Evolutionary conservation across 2,888 invertebrate species (phyloP).

Genomic region (Leucophenga montana): DNA sequence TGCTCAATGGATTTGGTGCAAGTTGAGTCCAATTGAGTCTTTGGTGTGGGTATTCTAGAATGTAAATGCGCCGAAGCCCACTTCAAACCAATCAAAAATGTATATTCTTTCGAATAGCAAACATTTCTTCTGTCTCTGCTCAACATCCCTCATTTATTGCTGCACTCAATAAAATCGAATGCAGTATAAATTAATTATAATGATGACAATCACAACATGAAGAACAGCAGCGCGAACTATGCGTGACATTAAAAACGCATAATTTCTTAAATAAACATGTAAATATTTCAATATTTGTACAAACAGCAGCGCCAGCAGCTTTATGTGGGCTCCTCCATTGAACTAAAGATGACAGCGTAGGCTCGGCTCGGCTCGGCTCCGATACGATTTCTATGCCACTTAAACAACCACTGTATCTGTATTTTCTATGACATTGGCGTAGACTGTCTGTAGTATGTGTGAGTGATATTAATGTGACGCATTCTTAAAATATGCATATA

Average conservation of each 20-base stretch:
- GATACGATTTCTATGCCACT: not conserved
- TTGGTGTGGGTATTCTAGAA: too few relatives aligned
- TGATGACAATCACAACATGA: too few relatives aligned
- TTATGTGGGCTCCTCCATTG: not conserved
- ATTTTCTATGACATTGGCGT: not conserved
- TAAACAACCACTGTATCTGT: not conserved
- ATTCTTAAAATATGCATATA: not conserved
- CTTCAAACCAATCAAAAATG: too few relatives aligned
- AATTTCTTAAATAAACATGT: not conserved
- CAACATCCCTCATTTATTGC: not conserved
- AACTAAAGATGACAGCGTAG: not conserved
- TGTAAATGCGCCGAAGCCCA: too few relatives aligned
- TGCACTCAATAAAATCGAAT: not conserved
- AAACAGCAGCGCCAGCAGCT: too few relatives aligned
- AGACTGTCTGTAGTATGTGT: conserved; percentile 34
- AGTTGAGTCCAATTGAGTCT: too few relatives aligned
- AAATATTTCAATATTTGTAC: not conserved
- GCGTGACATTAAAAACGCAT: conserved; percentile 5
- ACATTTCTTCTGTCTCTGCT: too few relatives aligned
- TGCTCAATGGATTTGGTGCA: too few relatives aligned
- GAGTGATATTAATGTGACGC: conserved; percentile 49
- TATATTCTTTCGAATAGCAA: too few relatives aligned
- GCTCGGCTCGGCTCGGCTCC: not conserved
- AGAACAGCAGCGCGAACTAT: not conserved
- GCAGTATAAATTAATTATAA: not conserved